phyloP scores from a whole-genome alignment of 2,113 vertebrate genomes.

The Gymnorhina tibicen region DNA sequence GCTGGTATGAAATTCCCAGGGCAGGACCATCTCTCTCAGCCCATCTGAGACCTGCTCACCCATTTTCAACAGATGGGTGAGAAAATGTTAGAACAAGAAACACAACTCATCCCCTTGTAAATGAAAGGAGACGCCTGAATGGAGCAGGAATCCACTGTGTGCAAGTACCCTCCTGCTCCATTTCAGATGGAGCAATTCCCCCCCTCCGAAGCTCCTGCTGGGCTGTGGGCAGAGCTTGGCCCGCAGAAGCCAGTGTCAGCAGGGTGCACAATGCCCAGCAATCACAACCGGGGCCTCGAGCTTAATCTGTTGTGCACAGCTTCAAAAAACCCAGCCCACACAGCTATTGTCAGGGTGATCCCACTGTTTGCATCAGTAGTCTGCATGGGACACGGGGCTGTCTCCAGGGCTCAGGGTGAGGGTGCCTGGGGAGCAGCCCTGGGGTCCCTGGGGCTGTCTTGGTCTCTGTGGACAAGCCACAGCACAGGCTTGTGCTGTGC shows the following conservation, averaged over 20 bases:
- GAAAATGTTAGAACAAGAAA: neutral
- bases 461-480: neutral
- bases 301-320: neutral
- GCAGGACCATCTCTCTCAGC: neutral
- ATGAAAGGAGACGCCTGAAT: neutral
- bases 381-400: neutral
- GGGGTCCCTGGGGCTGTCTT: neutral
- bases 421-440: neutral
- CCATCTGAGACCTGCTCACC: neutral
- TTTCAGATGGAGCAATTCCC: neutral
- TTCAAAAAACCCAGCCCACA: neutral
- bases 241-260: neutral
- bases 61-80: neutral
- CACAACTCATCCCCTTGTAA: neutral
- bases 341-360: slow-evolving; percentile 29
- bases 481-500: neutral
- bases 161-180: neutral
- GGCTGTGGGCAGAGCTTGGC: neutral
- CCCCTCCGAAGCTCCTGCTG: neutral
- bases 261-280: neutral
- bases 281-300: neutral
- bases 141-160: neutral
- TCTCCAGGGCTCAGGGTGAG: neutral
- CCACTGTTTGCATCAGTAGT: neutral
- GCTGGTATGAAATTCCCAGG: neutral